Percentiles rank a stretch among this genome's conserved stretches.
Evolutionary conservation across 1,140 invertebrate genomes (phyloP).

Genomic region (Pogonognathellus flavescens): DNA sequence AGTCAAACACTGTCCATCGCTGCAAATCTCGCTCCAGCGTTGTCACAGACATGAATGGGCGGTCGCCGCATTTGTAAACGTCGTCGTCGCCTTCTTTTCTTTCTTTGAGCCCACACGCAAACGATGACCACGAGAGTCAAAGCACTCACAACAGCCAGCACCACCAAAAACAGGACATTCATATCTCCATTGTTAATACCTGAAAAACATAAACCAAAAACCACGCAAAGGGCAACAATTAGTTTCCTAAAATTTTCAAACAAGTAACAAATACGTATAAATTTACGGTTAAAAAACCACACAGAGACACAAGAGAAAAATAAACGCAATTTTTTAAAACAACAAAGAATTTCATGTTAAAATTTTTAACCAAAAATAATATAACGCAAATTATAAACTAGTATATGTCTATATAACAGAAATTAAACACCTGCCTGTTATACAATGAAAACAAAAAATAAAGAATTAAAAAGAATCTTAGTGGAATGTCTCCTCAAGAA

Average conservation of each 20-base stretch:
- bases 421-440: too few relatives aligned
- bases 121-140: constrained; percentile 52
- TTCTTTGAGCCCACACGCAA: constrained; percentile 63
- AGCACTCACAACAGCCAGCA: constrained; percentile 48
- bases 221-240: neutral
- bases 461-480: too few relatives aligned
- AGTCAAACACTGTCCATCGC: constrained; percentile 66
- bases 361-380: too few relatives aligned
- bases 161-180: constrained; percentile 58
- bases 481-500: too few relatives aligned
- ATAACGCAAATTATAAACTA: too few relatives aligned
- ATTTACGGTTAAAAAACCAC: too few relatives aligned
- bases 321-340: neutral
- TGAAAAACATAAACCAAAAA: constrained; percentile 2
- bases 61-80: constrained; percentile 61
- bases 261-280: too few relatives aligned
- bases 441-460: too few relatives aligned
- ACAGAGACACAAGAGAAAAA: neutral
- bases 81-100: constrained; percentile 60
- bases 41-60: constrained; percentile 66
- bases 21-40: constrained; percentile 65
- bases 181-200: constrained; percentile 58
- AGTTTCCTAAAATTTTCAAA: neutral
- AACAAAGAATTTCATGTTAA: neutral
- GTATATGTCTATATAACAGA: too few relatives aligned